Evolutionary conservation across 2,113 vertebrate species (phyloP), one percentile per base, ranked within the genome.

Genomic region (Calyptomena viridis): DNA sequence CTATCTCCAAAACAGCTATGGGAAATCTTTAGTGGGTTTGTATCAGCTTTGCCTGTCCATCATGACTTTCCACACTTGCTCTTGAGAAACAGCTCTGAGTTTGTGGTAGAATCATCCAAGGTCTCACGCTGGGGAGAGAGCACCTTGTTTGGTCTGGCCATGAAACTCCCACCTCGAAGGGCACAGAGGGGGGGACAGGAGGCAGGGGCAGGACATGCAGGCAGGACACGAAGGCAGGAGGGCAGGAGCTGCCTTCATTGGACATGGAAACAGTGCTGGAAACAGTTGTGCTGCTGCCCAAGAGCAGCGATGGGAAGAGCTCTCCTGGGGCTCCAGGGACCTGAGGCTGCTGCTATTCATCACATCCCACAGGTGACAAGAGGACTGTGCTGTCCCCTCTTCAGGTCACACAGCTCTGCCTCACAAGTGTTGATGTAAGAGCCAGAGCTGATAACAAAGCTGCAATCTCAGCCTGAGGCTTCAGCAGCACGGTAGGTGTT

Each of bases 401-500:
- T 50, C 59, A 66, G 58, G 7, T 44, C 27, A 21, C 55, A 39
- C 55, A 28, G 62, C 69, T 84, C 15, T 22, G 52, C 55, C 42
- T 30, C 46, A 12, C 71, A 39, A 58, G 31, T 64, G 12, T 20
- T 35, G 83, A 80, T 64, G 67, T 55, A 58, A 83, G 83, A 85
- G 78, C 42, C 52, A 49, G 37, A 72, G 53, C 40, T 69, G 12
- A 46, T 58, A 46, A 64, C 1, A 11, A 40, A 72, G 84, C 49
- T 76, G 78, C 39, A 63, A 3, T 37, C 71, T 24, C 13, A 17
- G 44, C 24, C 35, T 30, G 67, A 52, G 50, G 53, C 8, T 80
- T 42, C 4, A 4, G 9, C 1, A 47, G 59, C 49, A 25, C 14
- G 59, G 2, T 8, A 55, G 35, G 52, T 1, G 2, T 19, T 42